These are phyloP conservation scores for Rhea pennata DNA, from an alignment of 2,113 vertebrate species.

Conservation along the genomic window DNA sequence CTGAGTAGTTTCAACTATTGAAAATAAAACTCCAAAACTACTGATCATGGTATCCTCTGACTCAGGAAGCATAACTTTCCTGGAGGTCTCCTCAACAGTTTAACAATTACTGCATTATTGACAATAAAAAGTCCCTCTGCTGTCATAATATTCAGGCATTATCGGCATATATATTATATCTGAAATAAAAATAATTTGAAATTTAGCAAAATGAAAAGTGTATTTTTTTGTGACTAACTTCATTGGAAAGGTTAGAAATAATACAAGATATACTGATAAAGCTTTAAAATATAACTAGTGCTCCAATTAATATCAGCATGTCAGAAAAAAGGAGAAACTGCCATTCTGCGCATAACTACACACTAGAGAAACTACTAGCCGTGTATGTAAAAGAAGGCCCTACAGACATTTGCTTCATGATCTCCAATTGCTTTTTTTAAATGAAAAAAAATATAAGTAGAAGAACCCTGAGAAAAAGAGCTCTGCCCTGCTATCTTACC, in stretches of 20 bases:
- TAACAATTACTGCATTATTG: neutral
- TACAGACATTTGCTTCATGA: neutral
- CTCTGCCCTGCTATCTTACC: constrained; percentile 80
- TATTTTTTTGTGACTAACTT: neutral
- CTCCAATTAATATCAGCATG: neutral
- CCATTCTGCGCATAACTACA: neutral
- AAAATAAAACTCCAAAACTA: neutral
- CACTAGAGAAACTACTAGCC: neutral
- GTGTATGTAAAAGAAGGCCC: neutral
- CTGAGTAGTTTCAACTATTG: neutral
- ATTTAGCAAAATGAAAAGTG: neutral
- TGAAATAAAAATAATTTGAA: neutral
- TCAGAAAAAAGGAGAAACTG: neutral
- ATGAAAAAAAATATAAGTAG: no score
- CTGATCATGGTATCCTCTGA: neutral
- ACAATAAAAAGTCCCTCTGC: neutral
- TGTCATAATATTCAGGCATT: neutral
- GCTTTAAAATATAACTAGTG: neutral
- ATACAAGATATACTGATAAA: neutral
- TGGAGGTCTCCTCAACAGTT: neutral
- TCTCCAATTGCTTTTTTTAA: no score
- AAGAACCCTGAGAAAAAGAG: constrained; percentile 67
- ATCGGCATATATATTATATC: neutral
- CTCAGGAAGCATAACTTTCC: neutral
- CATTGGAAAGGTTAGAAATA: neutral